phyloP scores from a whole-genome alignment of 1,140 invertebrate species.

The Drosophila nebulosa region DNA sequence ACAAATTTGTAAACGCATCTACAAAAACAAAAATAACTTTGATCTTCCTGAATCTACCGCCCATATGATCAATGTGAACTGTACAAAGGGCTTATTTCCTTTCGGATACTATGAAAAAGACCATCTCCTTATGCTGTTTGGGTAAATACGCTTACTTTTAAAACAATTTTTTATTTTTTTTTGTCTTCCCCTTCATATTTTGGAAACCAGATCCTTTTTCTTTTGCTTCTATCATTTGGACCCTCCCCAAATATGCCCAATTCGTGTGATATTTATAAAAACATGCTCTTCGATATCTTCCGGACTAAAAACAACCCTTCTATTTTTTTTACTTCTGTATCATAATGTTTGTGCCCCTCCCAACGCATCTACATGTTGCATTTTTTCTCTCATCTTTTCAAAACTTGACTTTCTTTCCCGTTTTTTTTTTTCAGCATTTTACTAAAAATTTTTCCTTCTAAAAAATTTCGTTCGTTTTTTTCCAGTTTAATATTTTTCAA shows the following conservation, averaged over 20 bases:
- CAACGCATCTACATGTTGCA: conserved; percentile 66
- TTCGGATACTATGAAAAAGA: conserved; percentile 56
- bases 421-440: too few species aligned
- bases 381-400: background rate
- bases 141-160: conserved; percentile 24
- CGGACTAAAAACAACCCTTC: too few species aligned
- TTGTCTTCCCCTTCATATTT: too few species aligned
- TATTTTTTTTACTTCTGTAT: background rate
- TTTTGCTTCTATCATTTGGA: conserved; percentile 44
- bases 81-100: background rate
- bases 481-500: too few species aligned
- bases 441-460: too few species aligned
- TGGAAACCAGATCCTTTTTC: too few species aligned
- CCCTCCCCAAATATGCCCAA: background rate
- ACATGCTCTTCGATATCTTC: too few species aligned
- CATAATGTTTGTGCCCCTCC: background rate
- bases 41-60: too few species aligned
- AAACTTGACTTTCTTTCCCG: too few species aligned
- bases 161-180: conserved; percentile 42
- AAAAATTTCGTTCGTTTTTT: too few species aligned
- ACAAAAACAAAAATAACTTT: too few species aligned
- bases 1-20: too few species aligned
- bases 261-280: background rate
- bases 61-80: background rate
- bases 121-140: conserved; percentile 50